Base-by-base conservation (phyloP, 2,888 invertebrate species). In the Drosophila tripunctata region DNA sequence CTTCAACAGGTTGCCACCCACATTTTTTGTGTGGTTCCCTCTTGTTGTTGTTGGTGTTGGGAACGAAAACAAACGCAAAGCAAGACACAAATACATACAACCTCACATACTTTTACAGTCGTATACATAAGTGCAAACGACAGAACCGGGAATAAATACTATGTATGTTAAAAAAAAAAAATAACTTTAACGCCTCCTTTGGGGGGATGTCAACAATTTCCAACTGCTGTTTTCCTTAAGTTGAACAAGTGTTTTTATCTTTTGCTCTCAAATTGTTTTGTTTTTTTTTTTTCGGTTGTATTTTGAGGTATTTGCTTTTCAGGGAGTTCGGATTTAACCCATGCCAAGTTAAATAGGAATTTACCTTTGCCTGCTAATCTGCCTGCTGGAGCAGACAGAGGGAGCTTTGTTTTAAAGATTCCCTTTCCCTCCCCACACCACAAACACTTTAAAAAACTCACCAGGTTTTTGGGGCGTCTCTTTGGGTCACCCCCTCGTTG, bases 1-100 rank as follows among this genome's bases (percentile, higher is more conserved):
- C 75, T 68, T 86, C 88, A 88, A 88, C 88, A 88, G 88, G 88
- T 88, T 87, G 80, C 78, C 74, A 70, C 80, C 84, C 74, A 66
- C 69, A 62, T 56, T 56, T 27, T 27, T n/a, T 27, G 15, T 47
- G 55, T 27, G 57, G 60, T 54, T 43, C 36, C 17, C 30, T 27
- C 35, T 40, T 47, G 52, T 14, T 47, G 51, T 15, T 44, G 33
- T 22, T 50, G 35, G 45, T 44, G 35, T 33, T 44, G 79, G 64
- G 71, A 68, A n/a, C n/a, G n/a, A 72, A 77, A 80, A 75, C 72
- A 80, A 72, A 71, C 65, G 66, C 66, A 77, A 35, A 60, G 17
- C 44, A 22, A 41, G 52, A 36, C 21, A 45, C 33, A 35, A 15
- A 55, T n/a, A 38, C 21, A 45, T 21, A 33, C 15, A 35, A 51